Conservation (phyloP, 2,797 vertebrate genomes). For the Leptodactylus fallax region DNA sequence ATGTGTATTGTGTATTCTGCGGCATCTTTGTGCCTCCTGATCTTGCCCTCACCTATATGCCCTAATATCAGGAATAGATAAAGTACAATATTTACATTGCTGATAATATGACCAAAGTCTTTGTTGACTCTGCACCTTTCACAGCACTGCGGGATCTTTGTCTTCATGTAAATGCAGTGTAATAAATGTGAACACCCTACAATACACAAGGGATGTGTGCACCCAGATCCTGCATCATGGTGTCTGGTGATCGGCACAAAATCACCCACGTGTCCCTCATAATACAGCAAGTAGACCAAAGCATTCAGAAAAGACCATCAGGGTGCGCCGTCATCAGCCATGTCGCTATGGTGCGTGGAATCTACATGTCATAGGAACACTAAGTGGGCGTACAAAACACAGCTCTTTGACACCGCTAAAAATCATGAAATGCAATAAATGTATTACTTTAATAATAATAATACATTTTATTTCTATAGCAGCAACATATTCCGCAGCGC, state of each 20-base stretch:
- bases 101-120: conserved; percentile 22
- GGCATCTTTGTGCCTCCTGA: not conserved
- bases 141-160: not conserved
- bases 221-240: not conserved
- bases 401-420: no score
- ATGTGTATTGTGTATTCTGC: not conserved
- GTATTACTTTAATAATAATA: no score
- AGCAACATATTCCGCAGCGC: no score
- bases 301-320: not conserved
- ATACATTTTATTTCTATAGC: no score
- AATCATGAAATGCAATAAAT: no score
- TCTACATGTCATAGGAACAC: no score
- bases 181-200: not conserved
- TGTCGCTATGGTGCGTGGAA: no score
- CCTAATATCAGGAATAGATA: not conserved
- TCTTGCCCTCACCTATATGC: not conserved
- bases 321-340: no score
- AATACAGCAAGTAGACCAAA: not conserved
- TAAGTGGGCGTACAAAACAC: no score
- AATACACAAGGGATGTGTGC: not conserved
- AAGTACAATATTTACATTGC: not conserved
- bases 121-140: conserved; percentile 5
- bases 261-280: not conserved
- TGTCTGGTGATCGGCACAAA: no score
- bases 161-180: not conserved